phyloP scores from a whole-genome alignment of 92 coral and sea anemone species.

The Porites cylindrica region DNA sequence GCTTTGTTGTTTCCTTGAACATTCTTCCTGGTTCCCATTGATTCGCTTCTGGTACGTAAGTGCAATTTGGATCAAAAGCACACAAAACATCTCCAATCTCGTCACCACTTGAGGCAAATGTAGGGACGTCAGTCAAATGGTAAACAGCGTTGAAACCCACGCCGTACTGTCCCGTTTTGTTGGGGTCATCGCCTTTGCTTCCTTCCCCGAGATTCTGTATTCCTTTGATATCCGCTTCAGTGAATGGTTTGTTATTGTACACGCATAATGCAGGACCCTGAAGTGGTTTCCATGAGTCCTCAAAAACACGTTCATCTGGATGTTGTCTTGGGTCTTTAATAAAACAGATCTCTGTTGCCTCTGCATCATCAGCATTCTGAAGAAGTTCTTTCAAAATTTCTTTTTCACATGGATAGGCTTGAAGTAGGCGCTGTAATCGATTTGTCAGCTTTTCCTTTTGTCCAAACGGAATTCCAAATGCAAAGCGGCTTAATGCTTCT shows the following conservation, averaged over 20 bases:
- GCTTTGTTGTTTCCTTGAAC: slow-evolving; percentile 40
- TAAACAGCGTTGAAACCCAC: slow-evolving; percentile 92
- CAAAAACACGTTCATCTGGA: slow-evolving; percentile 72
- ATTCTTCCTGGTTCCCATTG: slow-evolving; percentile 67
- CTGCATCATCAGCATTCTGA: slow-evolving; percentile 94
- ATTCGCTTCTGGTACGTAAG: slow-evolving; percentile 77
- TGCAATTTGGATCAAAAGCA: slow-evolving; percentile 81
- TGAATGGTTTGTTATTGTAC: slow-evolving; percentile 84
- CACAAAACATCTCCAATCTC: slow-evolving; percentile 84
- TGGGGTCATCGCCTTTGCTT: slow-evolving; percentile 86
- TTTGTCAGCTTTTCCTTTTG: slow-evolving; percentile 82
- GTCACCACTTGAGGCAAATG: slow-evolving; percentile 79
- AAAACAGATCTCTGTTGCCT: slow-evolving; percentile 84
- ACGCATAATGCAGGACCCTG: slow-evolving; percentile 93
- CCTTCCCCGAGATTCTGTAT: slow-evolving; percentile 88
- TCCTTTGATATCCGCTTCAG: slow-evolving; percentile 68
- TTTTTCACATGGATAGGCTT: slow-evolving; percentile 74
- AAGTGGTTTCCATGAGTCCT: slow-evolving; percentile 73
- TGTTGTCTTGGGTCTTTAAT: slow-evolving; percentile 85
- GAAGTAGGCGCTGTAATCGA: slow-evolving; percentile 79
- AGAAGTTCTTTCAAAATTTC: slow-evolving; percentile 90
- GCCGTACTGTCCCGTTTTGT: slow-evolving; percentile 91
- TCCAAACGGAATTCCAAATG: slow-evolving; percentile 72
- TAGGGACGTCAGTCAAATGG: slow-evolving; percentile 90
- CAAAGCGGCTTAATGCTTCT: slow-evolving; percentile 57